Evolutionary conservation across 2,797 vertebrate species (phyloP), one percentile per base, ranked within the genome.

Genomic region (Buphagus erythrorhynchus): DNA sequence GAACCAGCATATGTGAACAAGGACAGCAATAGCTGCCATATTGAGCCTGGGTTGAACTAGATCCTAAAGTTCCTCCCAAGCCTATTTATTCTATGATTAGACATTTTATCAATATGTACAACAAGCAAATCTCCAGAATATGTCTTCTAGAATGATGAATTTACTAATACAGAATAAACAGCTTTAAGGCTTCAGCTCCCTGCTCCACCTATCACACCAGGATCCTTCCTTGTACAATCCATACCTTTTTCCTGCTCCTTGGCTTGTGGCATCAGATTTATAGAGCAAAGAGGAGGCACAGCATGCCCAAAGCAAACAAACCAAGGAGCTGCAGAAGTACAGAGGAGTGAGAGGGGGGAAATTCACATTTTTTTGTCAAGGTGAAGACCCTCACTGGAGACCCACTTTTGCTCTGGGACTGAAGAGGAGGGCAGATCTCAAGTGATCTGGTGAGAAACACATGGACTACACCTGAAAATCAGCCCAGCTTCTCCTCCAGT

Each of bases 261-360:
- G 9, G 10, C 46, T 65, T 57, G 16, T 18, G 58, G 52, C n/a
- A 82, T 46, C 51, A 76, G 20, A 67, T 45, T 52, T 52, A 65
- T 12, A 68, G 59, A 76, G 45, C 25, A 36, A 61, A 79, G 16
- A 65, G 16, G 24, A 65, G n/a, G 28, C 18, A 46, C 1, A 14
- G n/a, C 26, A 42, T 20, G 18, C 14, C n/a, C 22, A 73, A 21
- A 35, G 24, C 42, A 18, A 46, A 77, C 29, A 74, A 77, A 71
- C 1, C 43, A 66, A 43, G 16, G 28, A 63, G 36, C 48, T 91
- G 26, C n/a, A 75, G 48, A 35, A 28, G 5, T 20, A 24, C 28
- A 92, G 36, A 83, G n/a, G 18, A 25, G 11, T 1, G 2, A 67
- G 22, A 35, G 1, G 5, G 4, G 2, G 25, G 0, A 52, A 52